Conservation (phyloP, 2,888 invertebrate species). For the Lasioglossum zephyrum region DNA sequence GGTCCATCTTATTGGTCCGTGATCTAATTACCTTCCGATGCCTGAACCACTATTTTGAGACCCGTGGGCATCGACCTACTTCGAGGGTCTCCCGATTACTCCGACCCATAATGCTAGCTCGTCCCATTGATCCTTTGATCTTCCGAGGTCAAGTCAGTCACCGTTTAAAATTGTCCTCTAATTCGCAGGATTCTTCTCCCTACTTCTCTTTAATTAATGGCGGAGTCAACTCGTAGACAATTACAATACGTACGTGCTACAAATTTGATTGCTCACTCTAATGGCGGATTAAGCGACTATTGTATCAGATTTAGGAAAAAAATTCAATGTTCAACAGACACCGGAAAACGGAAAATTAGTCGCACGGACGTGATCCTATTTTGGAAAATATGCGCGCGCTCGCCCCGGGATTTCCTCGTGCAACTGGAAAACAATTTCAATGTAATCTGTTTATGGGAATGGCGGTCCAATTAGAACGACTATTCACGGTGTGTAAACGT, state of each 20-base stretch:
- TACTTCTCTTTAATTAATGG: neutral
- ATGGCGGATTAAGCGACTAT: neutral
- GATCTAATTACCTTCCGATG: slow-evolving; percentile 80
- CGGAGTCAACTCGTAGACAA: too few species aligned
- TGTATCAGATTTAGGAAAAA: slow-evolving; percentile 9
- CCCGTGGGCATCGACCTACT: slow-evolving; percentile 62
- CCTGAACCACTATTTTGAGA: slow-evolving; percentile 42
- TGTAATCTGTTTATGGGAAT: slow-evolving; percentile 39
- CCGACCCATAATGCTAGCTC: slow-evolving; percentile 34
- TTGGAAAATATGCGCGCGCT: slow-evolving; percentile 21
- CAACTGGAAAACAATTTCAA: slow-evolving; percentile 39
- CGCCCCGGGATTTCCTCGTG: slow-evolving; percentile 18
- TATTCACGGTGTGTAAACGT: slow-evolving; percentile 45
- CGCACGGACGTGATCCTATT: neutral
- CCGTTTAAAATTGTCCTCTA: slow-evolving; percentile 24
- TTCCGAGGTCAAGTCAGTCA: neutral
- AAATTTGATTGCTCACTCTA: neutral
- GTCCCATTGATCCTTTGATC: slow-evolving; percentile 40
- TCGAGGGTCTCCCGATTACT: slow-evolving; percentile 48
- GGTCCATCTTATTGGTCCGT: slow-evolving; percentile 78
- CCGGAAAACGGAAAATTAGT: slow-evolving; percentile 21
- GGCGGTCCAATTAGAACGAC: slow-evolving; percentile 48
- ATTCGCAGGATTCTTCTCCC: neutral
- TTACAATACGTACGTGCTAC: neutral
- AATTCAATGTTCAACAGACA: neutral